These are phyloP conservation scores for Homalodisca vitripennis DNA, from an alignment of 1,140 invertebrate species.

Conservation along the genomic window DNA sequence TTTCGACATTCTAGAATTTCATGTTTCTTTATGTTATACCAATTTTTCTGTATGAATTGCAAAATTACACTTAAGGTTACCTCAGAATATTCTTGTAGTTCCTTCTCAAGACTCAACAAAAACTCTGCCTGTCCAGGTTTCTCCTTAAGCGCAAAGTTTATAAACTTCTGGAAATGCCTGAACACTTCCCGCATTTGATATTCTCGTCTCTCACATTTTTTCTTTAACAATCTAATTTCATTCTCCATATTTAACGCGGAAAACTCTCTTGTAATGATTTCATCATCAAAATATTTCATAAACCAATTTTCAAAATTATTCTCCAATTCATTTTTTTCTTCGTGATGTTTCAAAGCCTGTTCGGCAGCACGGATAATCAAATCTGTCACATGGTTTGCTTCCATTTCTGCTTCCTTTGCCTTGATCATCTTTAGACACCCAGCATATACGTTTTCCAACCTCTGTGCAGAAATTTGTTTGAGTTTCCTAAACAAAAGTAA, in stretches of 20 bases:
- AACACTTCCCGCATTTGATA: conserved; percentile 1
- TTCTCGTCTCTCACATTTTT: background rate
- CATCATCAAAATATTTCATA: conserved; percentile 6
- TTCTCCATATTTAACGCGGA: background rate
- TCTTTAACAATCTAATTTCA: background rate
- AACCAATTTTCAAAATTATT: conserved; percentile 13
- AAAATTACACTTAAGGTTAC: too few species aligned
- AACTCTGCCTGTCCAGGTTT: conserved; percentile 27
- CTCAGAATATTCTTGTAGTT: too few species aligned
- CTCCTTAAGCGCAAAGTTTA: conserved; percentile 22
- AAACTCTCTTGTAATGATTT: conserved; percentile 11
- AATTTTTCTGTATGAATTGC: too few species aligned
- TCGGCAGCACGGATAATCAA: conserved; percentile 5
- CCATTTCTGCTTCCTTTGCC: conserved; percentile 3
- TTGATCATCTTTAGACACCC: background rate
- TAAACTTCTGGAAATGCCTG: conserved; percentile 29
- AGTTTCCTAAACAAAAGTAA: conserved; percentile 1
- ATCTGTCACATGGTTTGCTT: conserved; percentile 24
- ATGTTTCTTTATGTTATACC: too few species aligned
- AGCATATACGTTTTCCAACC: background rate
- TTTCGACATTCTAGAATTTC: too few species aligned
- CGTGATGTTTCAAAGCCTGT: background rate
- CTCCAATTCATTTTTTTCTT: conserved; percentile 18
- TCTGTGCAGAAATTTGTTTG: background rate
- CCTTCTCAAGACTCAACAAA: conserved; percentile 15